Evolutionary conservation across 2,888 invertebrate species (phyloP).

Genomic region (Tridacna crocea): DNA sequence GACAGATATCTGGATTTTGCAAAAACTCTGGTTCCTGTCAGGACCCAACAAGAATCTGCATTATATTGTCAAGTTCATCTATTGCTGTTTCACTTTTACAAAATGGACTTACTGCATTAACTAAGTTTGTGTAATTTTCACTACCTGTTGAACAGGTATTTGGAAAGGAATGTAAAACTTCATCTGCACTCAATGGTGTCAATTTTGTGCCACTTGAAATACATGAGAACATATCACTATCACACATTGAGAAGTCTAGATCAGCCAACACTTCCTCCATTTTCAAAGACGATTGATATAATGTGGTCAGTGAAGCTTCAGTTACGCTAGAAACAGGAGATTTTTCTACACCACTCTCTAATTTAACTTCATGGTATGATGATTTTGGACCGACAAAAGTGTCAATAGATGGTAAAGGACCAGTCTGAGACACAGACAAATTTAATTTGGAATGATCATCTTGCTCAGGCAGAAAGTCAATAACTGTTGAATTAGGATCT

Average conservation of each 20-base stretch:
- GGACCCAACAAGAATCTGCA: conserved; percentile 89
- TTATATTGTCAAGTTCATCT: conserved; percentile 88
- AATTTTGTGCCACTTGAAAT: conserved; percentile 81
- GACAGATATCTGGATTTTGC: conserved; percentile 4
- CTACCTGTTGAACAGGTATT: conserved; percentile 64
- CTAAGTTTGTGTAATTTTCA: conserved; percentile 65
- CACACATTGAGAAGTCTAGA: conserved; percentile 87
- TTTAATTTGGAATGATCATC: conserved; percentile 47
- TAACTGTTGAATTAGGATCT: conserved; percentile 63
- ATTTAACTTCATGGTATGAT: conserved; percentile 32
- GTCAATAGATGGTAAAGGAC: conserved; percentile 69
- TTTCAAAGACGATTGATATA: conserved; percentile 54
- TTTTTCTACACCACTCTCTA: conserved; percentile 42
- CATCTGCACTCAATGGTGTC: conserved; percentile 84
- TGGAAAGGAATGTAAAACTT: conserved; percentile 83
- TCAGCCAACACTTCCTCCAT: conserved; percentile 69
- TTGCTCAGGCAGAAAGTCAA: conserved; percentile 65
- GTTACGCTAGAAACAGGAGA: conserved; percentile 43
- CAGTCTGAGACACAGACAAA: conserved; percentile 35
- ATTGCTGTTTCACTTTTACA: conserved; percentile 83
- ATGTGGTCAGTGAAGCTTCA: conserved; percentile 48
- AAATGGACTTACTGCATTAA: conserved; percentile 63
- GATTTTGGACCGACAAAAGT: conserved; percentile 64
- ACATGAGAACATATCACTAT: conserved; percentile 85
- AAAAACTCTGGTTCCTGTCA: conserved; percentile 49